Evolutionary conservation across 2,888 invertebrate genomes (phyloP), one percentile per base, ranked within the genome.

Genomic region (Sphinx pinastri): DNA sequence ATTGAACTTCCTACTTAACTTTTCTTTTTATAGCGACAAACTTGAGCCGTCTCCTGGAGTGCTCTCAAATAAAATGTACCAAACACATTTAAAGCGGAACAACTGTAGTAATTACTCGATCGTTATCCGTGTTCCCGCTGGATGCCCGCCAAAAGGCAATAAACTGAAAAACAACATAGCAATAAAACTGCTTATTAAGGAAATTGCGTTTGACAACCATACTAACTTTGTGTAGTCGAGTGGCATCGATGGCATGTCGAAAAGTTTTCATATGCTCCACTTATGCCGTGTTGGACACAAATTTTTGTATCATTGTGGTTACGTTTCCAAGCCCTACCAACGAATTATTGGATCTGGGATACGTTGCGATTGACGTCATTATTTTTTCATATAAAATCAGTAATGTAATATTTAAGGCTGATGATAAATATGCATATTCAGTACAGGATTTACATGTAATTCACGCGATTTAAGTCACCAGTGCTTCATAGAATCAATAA

Each of bases 91-190:
- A 63, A 63, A 63, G 63, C 16, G 47, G 63, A 63, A 63, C 63
- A 63, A 63, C 63, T 63, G 49, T 63, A 49, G 81, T 78, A 84
- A 84, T 84, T 84, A 84, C 83, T 79, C 74, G 74, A 76, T 79
- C 83, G 76, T 83, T 80, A 76, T 74, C 75, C 73, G 49, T 49
- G 49, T 49, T 63, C 63, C 63, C 13, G 70, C 79, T 84, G 85
- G 85, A 84, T 74, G 74, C 68, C 63, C 69, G 84, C 82, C 84
- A 84, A 83, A 63, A 49, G 63, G 49, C 63, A 63, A 63, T 63
- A 63, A 63, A 63, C 19, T 63, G 63, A 63, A 63, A 63, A 63
- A 63, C 47, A 63, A 63, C 49, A 63, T 47, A 63, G 49, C 49
- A 49, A 63, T 63, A 63, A 63, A 63, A 63, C 63, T 63, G 63